Evolutionary conservation across 2,888 invertebrate genomes (phyloP), one percentile per base, ranked within the genome.

Genomic region (Cordylochernes scorpioides): DNA sequence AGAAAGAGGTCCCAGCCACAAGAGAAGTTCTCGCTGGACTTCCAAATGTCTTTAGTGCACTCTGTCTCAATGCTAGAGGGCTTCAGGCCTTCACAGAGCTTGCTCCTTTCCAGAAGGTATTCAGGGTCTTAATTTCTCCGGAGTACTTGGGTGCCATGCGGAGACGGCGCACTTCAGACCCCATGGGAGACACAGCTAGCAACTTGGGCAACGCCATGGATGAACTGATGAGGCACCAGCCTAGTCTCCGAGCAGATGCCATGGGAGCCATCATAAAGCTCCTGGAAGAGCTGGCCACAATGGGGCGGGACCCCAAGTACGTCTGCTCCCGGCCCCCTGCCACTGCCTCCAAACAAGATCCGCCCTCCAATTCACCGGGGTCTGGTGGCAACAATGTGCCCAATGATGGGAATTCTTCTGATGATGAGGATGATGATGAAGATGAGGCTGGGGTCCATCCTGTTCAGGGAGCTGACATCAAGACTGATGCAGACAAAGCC

Each of bases 141-240:
- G 68, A 68, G 30, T 82, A 80, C 52, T 54, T 82, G 31, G 68
- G 72, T 3, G 77, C 78, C 4, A 75, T 82, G 77, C 60, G 74
- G 29, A 60, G 75, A 33, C 60, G 77, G 18, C 62, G 78, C 12
- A 71, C 69, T 41, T 68, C 72, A 0, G 77, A 78, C 39, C 52
- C 45, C 15, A 45, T 50, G 49, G 69, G 68, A 3, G 73, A 74
- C 46, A 77, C 77, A 4, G 77, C 78, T 2, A 67, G 70, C 24
- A 74, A 71, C 54, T 57, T 82, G 18, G 78, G 78, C 9, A 72
- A 70, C 51, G 71, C 78, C 1, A 73, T 82, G 71, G 78, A 80
- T 49, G 78, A 82, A 48, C 49, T 82, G 7, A 75, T 82, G 68
- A 60, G 80, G 26, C 77, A 80, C 50, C 77, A 80, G 48, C 77